phyloP scores from a whole-genome alignment of 92 coral and sea anemone genomes.

The Siderastrea siderea region DNA sequence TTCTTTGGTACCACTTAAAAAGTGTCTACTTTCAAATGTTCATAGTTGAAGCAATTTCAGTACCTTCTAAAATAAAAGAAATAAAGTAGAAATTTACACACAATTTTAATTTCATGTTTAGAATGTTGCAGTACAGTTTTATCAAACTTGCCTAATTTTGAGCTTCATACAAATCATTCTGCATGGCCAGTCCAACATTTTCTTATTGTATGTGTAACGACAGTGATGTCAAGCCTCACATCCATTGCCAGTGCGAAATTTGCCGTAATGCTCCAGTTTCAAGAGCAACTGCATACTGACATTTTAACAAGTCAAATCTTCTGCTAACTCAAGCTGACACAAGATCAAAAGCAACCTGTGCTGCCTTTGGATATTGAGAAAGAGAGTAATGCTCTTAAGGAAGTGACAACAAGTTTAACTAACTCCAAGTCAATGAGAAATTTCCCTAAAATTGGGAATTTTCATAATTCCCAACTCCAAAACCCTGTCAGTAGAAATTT shows the following conservation, averaged over 20 bases:
- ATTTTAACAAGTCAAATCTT: constrained; percentile 7
- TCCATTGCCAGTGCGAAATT: constrained; percentile 18
- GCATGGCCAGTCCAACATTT: neutral
- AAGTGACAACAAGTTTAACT: neutral
- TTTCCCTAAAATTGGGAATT: neutral
- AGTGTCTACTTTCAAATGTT: too few relatives aligned
- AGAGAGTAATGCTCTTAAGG: neutral
- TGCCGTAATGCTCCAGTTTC: constrained; percentile 1
- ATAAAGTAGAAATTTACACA: too few relatives aligned
- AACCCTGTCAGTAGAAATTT: neutral
- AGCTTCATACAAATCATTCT: too few relatives aligned
- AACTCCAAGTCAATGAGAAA: neutral
- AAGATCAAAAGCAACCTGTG: neutral
- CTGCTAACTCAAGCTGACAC: neutral
- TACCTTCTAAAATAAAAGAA: too few relatives aligned
- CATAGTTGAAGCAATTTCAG: too few relatives aligned
- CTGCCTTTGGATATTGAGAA: neutral
- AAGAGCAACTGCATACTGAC: constrained; percentile 24
- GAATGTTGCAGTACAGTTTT: too few relatives aligned
- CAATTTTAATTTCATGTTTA: too few relatives aligned
- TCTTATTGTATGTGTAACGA: neutral
- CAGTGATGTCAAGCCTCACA: constrained; percentile 6
- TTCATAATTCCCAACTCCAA: neutral
- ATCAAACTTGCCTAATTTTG: too few relatives aligned
- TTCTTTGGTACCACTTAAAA: too few relatives aligned